These are phyloP conservation scores for Chrysolina haemoptera DNA, from an alignment of 2,888 invertebrate species.

Conservation along the genomic window DNA sequence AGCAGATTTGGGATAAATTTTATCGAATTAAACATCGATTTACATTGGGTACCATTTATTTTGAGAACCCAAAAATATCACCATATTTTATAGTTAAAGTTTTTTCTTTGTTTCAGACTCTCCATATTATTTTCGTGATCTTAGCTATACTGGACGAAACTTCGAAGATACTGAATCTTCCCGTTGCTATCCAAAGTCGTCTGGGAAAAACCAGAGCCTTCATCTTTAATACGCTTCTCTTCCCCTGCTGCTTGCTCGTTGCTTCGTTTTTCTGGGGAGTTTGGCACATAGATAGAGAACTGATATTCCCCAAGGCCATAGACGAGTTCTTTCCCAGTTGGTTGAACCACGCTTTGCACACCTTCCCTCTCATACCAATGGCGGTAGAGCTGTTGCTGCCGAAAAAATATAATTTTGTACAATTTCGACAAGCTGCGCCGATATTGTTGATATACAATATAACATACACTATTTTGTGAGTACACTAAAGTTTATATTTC, in stretches of 20 bases:
- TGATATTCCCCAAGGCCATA: slow-evolving; percentile 72
- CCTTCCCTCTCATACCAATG: slow-evolving; percentile 71
- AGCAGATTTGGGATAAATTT: no score
- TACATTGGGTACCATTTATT: no score
- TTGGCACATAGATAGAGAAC: slow-evolving; percentile 73
- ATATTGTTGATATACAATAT: slow-evolving; percentile 39
- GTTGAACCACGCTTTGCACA: slow-evolving; percentile 76
- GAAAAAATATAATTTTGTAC: slow-evolving; percentile 51
- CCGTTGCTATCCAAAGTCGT: slow-evolving; percentile 36
- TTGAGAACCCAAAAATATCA: no score
- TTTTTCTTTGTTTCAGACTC: slow-evolving; percentile 45
- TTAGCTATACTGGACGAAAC: slow-evolving; percentile 52
- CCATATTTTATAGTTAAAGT: not conserved
- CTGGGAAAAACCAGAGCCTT: slow-evolving; percentile 48
- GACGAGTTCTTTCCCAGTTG: slow-evolving; percentile 73
- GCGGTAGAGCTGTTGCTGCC: slow-evolving; percentile 69
- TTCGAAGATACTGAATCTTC: slow-evolving; percentile 36
- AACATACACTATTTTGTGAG: slow-evolving; percentile 53
- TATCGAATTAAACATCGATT: no score
- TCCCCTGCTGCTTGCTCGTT: slow-evolving; percentile 70
- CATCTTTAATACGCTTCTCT: slow-evolving; percentile 52
- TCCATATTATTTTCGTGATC: slow-evolving; percentile 53
- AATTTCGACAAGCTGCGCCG: slow-evolving; percentile 39
- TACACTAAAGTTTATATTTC: slow-evolving; percentile 22
- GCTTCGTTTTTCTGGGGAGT: slow-evolving; percentile 73